Base-by-base conservation (phyloP, 2,113 vertebrate species). In the Bagarius yarrelli region DNA sequence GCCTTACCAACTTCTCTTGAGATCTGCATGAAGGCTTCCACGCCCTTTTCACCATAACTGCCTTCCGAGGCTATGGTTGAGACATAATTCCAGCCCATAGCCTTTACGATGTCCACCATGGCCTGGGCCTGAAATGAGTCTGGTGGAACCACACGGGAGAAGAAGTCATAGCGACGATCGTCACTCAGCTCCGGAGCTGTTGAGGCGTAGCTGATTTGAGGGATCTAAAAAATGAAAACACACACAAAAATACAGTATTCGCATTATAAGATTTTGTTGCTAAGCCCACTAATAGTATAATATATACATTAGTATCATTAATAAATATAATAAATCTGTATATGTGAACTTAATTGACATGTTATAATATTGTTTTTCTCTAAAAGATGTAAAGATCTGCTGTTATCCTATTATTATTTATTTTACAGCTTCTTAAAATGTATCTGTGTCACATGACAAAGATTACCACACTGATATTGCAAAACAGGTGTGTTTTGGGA, bases 91-190 rank as follows among this genome's bases (percentile, higher is more conserved):
- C 98, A 99, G 71, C 95, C 95, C 89, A 99, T 89, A 50, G 95
- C 94, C 88, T 94, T 96, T 83, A 98, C 96, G 30, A 99, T 98
- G 90, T 99, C 98, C 90, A 99, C 98, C 97, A 99, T 99, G 78
- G 98, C 98, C 91, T 99, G 97, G 61, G 97, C 97, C 93, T 99
- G 98, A 90, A 98, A 98, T 47, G 97, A 98, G 88, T 99, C 98
- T 0, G 98, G 98, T 56, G 98, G 98, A 82, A 99, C 97, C 90
- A 99, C 98, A 0, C 98, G 94, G 5, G 98, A 99, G 94, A 99
- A 99, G 94, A 98, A 99, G 91, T 98, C 97, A 60, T 98, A 99
- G 76, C 97, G 95, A 23, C 96, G 92, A 90, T 98, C 97, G 50
- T 99, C 98, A 55, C 98, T 99, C 90, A 99, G 84, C 91, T 99